Base-by-base conservation (phyloP, 2,888 invertebrate species). In the Thalpophila matura region DNA sequence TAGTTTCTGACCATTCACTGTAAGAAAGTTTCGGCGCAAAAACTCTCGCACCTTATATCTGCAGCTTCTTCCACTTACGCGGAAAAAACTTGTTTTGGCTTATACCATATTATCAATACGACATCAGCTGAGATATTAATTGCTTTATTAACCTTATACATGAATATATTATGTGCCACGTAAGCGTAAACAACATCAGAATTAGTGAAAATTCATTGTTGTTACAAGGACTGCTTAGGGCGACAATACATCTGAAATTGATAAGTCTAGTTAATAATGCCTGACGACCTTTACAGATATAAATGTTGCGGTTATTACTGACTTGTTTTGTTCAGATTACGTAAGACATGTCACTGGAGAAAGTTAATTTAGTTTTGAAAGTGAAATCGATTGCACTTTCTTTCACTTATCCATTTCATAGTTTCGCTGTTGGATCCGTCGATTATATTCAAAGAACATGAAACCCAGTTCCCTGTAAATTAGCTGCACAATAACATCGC, bases 351-450 rank as follows among this genome's bases (percentile, higher is more conserved):
- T 94, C 95, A 93, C 88, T 91, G 90, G 94, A 92, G 95, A 95
- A 95, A 95, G 95, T 94, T 94, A 94, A 94, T 94, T 94, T 94
- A 94, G 94, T 93, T 94, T 94, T 95, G 94, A 94, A 95, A 94
- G 95, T 93, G 94, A 95, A 95, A 95, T 95, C 94, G 93, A 95
- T 94, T 94, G 90, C 90, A 93, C 92, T 93, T 94, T 95, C 94
- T 92, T 95, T 93, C 88, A 92, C 91, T 93, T 93, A 91, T 89
- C 89, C 89, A 89, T 92, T 92, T 93, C 87, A 91, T 89, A 92
- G 89, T 86, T 89, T 87, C 82, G 86, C 83, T 83, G 80, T 87
- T 84, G 82, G 84, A 84, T 87, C 80, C 79, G 62, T 75, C 57
- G 46, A 58, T 67, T 57, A 85, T 87, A 80, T 86, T 83, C 78